Conservation (phyloP, 2,113 vertebrate genomes). For the Festucalex cinctus region DNA sequence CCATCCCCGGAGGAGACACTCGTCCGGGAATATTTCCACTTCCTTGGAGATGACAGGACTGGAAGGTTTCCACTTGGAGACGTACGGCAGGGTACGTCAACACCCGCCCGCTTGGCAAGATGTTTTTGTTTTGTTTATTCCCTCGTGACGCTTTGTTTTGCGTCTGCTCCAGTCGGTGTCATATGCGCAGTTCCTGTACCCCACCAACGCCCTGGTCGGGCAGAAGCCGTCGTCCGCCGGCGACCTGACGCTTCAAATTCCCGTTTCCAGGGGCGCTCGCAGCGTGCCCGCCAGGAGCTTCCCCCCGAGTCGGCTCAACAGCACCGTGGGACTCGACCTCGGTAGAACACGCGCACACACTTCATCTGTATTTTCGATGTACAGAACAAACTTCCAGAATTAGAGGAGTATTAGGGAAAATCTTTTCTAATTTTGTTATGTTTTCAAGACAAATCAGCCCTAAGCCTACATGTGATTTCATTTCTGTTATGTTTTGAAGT, state of each 20-base stretch:
- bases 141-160: not conserved
- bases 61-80: slow-evolving; percentile 89
- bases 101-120: not conserved
- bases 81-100: slow-evolving; percentile 82
- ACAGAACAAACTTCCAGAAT: not conserved
- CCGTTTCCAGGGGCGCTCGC: slow-evolving; percentile 69
- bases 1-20: slow-evolving; percentile 86
- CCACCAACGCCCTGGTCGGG: slow-evolving; percentile 87
- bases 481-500: no score
- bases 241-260: slow-evolving; percentile 69
- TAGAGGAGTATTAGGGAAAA: not conserved
- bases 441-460: no score
- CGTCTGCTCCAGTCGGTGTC: slow-evolving; percentile 80
- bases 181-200: slow-evolving; percentile 92
- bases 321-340: slow-evolving; percentile 78
- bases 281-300: slow-evolving; percentile 66
- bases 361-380: not conserved
- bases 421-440: not conserved
- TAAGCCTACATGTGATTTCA: no score
- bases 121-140: no score
- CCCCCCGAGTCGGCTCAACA: slow-evolving; percentile 77
- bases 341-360: slow-evolving; percentile 66
- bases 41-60: slow-evolving; percentile 89
- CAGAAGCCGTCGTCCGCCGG: slow-evolving; percentile 71
- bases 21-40: slow-evolving; percentile 84